Base-by-base conservation (phyloP, 2,888 invertebrate species). In the Boloria euphrosyne region DNA sequence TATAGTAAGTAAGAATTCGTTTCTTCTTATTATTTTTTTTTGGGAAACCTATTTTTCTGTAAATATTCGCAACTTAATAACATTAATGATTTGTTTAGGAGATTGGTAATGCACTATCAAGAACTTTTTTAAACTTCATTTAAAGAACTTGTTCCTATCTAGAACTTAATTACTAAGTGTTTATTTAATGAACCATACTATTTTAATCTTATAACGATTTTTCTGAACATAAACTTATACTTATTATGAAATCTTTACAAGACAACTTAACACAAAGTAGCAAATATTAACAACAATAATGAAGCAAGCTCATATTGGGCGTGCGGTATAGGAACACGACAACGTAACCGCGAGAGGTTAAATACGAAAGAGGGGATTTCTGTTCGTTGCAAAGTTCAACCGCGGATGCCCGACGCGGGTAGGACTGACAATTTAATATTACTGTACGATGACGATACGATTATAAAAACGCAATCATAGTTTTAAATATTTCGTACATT, bases 351-450 rank as follows among this genome's bases (percentile, higher is more conserved):
- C 79, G 67, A 76, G 80, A 81, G 86, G 86, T 86, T 87, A 83
- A 86, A 87, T 83, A 85, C 84, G 85, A 86, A 87, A 89, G 86
- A 88, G 87, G 86, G 80, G 80, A 87, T 83, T 84, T 83, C 77
- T 89, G 88, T 88, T 82, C 81, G 76, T 76, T 77, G 82, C 76
- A 78, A 85, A 86, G 85, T 87, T 89, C 82, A 84, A 88, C 87
- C 87, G 79, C 86, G 70, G 75, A 75, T 80, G 80, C 82, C 79
- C 80, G 79, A 74, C 79, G 76, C 79, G 81, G 76, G 79, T 83
- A 81, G 80, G 57, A 18, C 17, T 49, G n/a, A 47, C 17, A 13
- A 64, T 63, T 62, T 7, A 16, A 17, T 27, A 16, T 38, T 10
- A 62, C 68, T 61, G 43, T 44, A 68, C 68, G 66, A 62, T 43